Evolutionary conservation across 2,113 vertebrate genomes (phyloP), one percentile per base, ranked within the genome.

Genomic region (Lathamus discolor): DNA sequence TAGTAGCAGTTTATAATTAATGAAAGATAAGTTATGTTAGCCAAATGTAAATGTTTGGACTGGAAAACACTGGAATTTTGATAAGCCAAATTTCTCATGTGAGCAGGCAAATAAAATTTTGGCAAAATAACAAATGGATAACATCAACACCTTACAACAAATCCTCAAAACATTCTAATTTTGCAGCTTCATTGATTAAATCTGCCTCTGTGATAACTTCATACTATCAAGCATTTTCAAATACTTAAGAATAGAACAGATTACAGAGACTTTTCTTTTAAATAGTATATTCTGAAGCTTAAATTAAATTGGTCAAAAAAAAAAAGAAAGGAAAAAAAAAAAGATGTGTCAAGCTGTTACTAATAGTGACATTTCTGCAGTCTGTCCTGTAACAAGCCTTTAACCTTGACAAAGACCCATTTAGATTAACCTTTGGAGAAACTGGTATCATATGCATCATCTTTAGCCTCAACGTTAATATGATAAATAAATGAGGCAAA

Each of bases 401-500:
- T 94, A 97, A 95, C 93, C 93, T 97, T 97, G 88, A 93, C 66
- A 89, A 88, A 93, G 70, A 92, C 75, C 75, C 54, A 49, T 13
- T 59, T 83, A 94, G 64, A 95, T 90, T 88, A 93, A 84, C 75
- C 93, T 94, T 81, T 92, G 87, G 52, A 92, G 87, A 86, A 92
- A 59, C 25, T 70, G 35, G 51, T 85, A 85, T 96, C 88, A n/a
- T 49, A 88, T 51, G 69, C 16, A 92, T 41, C 77, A 92, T 97
- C 90, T 96, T 93, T 95, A 95, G 61, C 84, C 90, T 91, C 48
- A 95, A 82, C n/a, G 93, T 92, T 97, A 96, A 96, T 97, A 55
- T 63, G 51, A 96, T 96, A 97, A 95, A 96, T 97, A 96, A 96
- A 96, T 96, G 94, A 97, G 63, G 61, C 22, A 95, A 88, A 66